A percentile compares a stretch with the other conserved stretches of the same genome.
Evolutionary conservation across 2,113 vertebrate genomes (phyloP).

Genomic region (Leptodactylus fuscus): DNA sequence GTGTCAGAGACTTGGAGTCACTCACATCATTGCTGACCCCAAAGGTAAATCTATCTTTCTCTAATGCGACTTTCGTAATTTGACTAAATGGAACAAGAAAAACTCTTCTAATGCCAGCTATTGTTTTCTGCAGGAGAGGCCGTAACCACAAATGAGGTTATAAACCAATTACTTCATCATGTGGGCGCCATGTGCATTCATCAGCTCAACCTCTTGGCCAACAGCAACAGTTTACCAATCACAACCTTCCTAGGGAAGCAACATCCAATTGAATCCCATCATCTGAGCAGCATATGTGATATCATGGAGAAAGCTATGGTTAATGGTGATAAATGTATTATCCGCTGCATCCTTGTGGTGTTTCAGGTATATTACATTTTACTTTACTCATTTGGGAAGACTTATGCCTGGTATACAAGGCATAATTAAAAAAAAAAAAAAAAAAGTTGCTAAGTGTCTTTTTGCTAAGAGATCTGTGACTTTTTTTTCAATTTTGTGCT

Average conservation of each 20-base stretch:
- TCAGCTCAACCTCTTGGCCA: constrained; percentile 92
- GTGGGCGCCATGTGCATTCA: constrained; percentile 99
- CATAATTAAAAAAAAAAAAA: no score
- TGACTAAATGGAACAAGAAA: no score
- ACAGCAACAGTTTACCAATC: constrained; percentile 87
- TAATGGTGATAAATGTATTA: constrained; percentile 92
- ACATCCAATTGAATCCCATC: constrained; percentile 92
- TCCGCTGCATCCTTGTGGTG: constrained; percentile 94
- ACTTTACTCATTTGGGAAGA: no score
- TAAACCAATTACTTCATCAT: constrained; percentile 96
- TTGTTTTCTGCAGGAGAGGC: constrained; percentile 82
- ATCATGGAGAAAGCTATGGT: constrained; percentile 99
- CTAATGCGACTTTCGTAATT: neutral
- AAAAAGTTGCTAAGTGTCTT: no score
- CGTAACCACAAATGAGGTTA: constrained; percentile 90
- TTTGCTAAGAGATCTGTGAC: no score
- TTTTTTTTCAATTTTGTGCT: no score
- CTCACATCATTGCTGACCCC: constrained; percentile 90
- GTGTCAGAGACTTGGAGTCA: constrained; percentile 94
- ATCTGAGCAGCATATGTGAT: constrained; percentile 96
- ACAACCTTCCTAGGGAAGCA: constrained; percentile 91
- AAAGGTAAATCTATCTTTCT: constrained; percentile 79
- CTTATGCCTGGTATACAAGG: no score
- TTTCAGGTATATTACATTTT: constrained; percentile 83
- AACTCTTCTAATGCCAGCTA: no score